Conservation (phyloP, 2,888 invertebrate genomes). For the Mesorhabditis belari region DNA sequence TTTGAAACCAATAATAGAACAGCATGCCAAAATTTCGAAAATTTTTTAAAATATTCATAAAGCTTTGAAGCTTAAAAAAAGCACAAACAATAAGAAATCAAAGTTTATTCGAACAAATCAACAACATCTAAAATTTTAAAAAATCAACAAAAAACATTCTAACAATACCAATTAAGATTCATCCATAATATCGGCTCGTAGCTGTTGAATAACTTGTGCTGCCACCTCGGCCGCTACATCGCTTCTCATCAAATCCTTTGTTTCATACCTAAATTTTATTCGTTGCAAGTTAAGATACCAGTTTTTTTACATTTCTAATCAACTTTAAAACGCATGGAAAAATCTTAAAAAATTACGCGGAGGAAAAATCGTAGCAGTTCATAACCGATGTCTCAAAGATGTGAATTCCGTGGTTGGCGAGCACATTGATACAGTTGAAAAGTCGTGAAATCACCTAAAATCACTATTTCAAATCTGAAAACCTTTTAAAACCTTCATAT, state of each 20-base stretch:
- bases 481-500: neutral
- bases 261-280: neutral
- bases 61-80: too few relatives aligned
- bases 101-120: too few relatives aligned
- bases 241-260: neutral
- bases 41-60: too few relatives aligned
- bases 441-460: conserved; percentile 71
- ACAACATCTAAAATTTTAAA: too few relatives aligned
- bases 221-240: neutral
- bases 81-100: too few relatives aligned
- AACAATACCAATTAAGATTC: neutral
- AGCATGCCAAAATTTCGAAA: too few relatives aligned
- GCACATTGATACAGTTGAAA: conserved; percentile 78
- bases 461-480: neutral
- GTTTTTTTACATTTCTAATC: conserved; percentile 65
- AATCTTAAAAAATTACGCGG: neutral
- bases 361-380: conserved; percentile 76
- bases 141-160: neutral
- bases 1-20: too few relatives aligned
- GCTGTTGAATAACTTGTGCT: neutral
- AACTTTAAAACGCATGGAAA: conserved; percentile 42
- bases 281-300: neutral
- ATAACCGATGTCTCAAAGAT: conserved; percentile 84
- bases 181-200: neutral
- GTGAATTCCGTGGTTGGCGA: conserved; percentile 80